Conservation (phyloP, 2,888 invertebrate species). For the Hoplodrina ambigua region DNA sequence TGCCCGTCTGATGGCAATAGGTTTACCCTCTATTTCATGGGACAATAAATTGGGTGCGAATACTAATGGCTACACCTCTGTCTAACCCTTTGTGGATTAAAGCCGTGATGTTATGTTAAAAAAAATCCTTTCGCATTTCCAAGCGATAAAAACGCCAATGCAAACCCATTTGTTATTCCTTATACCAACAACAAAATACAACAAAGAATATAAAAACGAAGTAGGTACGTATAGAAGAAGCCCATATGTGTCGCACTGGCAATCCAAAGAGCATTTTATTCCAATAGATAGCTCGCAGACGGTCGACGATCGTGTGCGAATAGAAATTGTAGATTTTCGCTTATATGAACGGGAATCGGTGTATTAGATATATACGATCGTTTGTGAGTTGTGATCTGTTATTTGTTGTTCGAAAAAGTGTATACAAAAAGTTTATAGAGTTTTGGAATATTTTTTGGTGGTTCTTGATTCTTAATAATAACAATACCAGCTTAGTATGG, state of each 20-base stretch:
- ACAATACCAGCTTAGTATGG: no score
- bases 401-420: constrained; percentile 17
- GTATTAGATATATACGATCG: constrained; percentile 34
- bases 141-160: constrained; percentile 1
- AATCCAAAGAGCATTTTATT: constrained; percentile 57
- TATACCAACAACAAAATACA: constrained; percentile 20
- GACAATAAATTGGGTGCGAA: no score
- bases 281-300: constrained; percentile 52
- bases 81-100: no score
- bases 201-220: constrained; percentile 49
- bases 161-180: constrained; percentile 36
- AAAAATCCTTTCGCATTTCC: no score
- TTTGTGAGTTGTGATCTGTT: constrained; percentile 43
- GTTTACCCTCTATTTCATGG: no score
- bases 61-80: no score
- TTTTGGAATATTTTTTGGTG: no score
- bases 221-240: constrained; percentile 23
- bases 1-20: no score
- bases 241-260: constrained; percentile 53
- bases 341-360: constrained; percentile 55
- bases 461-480: no score
- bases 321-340: constrained; percentile 65
- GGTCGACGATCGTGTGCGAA: constrained; percentile 57
- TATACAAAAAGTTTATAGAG: no score
- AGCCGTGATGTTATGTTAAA: no score